Conservation (phyloP, 2,113 vertebrate species). For the Mastomys natalensis region DNA sequence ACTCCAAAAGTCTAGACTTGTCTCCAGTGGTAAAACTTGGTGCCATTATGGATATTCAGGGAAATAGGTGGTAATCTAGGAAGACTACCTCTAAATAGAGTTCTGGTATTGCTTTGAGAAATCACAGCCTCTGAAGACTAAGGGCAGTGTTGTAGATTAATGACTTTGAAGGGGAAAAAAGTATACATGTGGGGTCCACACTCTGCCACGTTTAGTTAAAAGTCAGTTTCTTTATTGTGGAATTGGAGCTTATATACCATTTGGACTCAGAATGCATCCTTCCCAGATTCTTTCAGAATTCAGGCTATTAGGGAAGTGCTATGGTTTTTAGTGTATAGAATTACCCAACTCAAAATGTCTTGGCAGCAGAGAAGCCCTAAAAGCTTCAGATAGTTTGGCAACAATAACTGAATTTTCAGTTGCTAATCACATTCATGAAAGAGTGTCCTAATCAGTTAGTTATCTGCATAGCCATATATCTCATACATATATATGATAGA, state of each 20-base stretch:
- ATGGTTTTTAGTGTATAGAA: not conserved
- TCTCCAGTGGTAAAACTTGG: conserved; percentile 11
- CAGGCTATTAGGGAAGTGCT: not conserved
- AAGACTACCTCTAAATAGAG: not conserved
- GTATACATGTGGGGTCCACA: not conserved
- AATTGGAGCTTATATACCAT: not conserved
- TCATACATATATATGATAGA: not conserved
- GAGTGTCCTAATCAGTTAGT: not conserved
- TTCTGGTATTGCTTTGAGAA: not conserved
- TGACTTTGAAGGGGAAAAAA: conserved; percentile 4
- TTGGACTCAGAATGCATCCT: conserved; percentile 3
- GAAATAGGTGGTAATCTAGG: not conserved
- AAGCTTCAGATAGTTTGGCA: not conserved
- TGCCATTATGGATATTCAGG: not conserved
- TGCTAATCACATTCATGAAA: not conserved
- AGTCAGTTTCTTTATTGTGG: conserved; percentile 20
- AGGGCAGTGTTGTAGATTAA: not conserved
- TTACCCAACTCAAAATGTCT: not conserved
- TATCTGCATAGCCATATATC: not conserved
- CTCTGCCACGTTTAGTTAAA: conserved; percentile 1
- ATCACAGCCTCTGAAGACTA: not conserved
- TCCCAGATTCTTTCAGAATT: conserved; percentile 26
- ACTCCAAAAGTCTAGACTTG: conserved; percentile 34
- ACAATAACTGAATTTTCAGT: not conserved
- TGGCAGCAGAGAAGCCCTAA: not conserved